phyloP scores from a whole-genome alignment of 2,113 vertebrate genomes.

The Cephalopterus ornatus region DNA sequence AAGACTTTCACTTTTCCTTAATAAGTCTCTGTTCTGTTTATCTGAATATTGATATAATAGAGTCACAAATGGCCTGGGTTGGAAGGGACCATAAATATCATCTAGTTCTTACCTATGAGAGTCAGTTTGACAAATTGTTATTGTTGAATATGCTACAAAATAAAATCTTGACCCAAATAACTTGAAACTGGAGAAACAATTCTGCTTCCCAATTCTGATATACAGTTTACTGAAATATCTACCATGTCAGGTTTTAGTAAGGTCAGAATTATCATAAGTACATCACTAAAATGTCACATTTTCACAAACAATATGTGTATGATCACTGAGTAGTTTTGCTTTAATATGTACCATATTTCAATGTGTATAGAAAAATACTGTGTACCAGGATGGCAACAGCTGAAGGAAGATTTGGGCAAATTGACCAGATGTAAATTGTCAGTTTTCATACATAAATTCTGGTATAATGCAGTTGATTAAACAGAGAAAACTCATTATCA shows the following conservation, averaged over 20 bases:
- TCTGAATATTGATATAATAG: background rate
- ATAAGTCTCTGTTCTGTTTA: background rate
- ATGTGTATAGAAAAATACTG: background rate
- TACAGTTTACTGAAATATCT: background rate
- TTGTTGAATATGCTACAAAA: background rate
- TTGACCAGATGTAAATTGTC: background rate
- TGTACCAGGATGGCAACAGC: background rate
- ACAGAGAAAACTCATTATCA: background rate
- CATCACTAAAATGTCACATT: background rate
- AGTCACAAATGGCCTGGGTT: background rate
- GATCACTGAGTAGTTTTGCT: background rate
- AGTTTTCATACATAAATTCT: background rate
- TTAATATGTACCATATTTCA: background rate
- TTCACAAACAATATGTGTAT: background rate
- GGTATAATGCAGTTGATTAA: background rate
- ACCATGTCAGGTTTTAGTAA: rapidly evolving
- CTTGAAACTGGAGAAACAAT: background rate
- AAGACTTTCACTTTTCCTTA: background rate
- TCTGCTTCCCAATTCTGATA: background rate
- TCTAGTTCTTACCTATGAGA: background rate
- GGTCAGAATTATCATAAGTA: background rate
- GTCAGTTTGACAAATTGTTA: background rate
- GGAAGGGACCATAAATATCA: no score
- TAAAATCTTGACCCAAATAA: background rate
- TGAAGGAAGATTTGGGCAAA: background rate